These are phyloP conservation scores for Mantis religiosa DNA, from an alignment of 2,888 invertebrate species.

Conservation along the genomic window DNA sequence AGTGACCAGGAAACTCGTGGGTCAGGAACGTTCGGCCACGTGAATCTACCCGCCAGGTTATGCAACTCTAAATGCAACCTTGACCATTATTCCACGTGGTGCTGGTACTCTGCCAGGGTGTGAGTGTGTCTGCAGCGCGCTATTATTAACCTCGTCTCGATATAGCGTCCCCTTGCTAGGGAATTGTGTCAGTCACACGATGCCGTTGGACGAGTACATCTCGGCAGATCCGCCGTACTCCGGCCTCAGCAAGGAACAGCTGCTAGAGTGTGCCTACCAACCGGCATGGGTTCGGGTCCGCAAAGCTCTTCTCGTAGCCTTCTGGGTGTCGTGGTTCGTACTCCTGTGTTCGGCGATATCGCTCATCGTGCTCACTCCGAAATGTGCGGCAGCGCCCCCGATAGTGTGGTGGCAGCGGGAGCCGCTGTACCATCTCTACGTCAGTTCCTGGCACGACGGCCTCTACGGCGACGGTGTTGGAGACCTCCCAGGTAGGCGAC, in stretches of 20 bases:
- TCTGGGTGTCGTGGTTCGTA: background rate
- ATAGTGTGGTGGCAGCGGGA: background rate
- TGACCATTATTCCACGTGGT: no score
- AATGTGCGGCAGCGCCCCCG: background rate
- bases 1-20: no score
- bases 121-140: background rate
- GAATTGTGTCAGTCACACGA: background rate
- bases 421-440: background rate
- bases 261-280: background rate
- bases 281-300: constrained; percentile 4
- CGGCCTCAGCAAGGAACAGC: constrained; percentile 4
- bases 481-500: constrained; percentile 2
- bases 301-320: background rate
- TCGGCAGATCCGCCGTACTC: background rate
- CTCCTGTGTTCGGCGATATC: background rate
- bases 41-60: no score
- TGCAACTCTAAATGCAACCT: no score
- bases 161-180: background rate
- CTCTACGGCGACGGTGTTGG: background rate
- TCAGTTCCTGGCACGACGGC: background rate
- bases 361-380: background rate
- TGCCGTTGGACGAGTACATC: background rate
- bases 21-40: no score
- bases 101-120: no score
- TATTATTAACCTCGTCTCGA: constrained; percentile 7